phyloP scores from a whole-genome alignment of 2,113 vertebrate genomes.

The Trematomus loennbergii region DNA sequence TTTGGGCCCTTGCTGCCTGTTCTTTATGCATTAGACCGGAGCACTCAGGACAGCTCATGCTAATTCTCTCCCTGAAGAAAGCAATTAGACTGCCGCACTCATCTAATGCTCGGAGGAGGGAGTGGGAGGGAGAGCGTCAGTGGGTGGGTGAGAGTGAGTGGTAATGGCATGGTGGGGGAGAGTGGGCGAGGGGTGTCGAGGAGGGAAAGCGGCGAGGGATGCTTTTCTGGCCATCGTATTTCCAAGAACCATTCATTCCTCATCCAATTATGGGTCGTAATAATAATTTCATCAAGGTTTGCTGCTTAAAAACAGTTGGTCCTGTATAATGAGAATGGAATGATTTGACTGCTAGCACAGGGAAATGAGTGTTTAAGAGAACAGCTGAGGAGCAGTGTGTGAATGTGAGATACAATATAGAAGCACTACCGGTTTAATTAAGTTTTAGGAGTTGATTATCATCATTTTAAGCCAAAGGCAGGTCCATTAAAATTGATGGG shows the following conservation, averaged over 20 bases:
- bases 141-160: slow-evolving; percentile 37
- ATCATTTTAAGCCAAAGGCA: slow-evolving; percentile 6
- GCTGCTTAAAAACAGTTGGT: slow-evolving; percentile 69
- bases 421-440: neutral
- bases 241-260: slow-evolving; percentile 63
- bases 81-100: slow-evolving; percentile 80
- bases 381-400: slow-evolving; percentile 23
- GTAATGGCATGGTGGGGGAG: slow-evolving; percentile 40
- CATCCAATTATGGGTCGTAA: slow-evolving; percentile 70
- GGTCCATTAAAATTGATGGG: slow-evolving; percentile 2
- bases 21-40: slow-evolving; percentile 77
- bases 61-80: slow-evolving; percentile 84
- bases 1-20: slow-evolving; percentile 61
- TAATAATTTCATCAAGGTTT: slow-evolving; percentile 75
- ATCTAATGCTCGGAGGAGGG: slow-evolving; percentile 71
- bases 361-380: slow-evolving; percentile 36
- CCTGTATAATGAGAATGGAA: slow-evolving; percentile 71
- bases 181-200: slow-evolving; percentile 13
- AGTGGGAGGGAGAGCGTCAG: slow-evolving; percentile 33
- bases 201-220: slow-evolving; percentile 43
- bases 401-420: neutral
- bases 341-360: slow-evolving; percentile 54
- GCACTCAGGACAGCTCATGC: slow-evolving; percentile 78
- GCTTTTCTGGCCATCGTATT: slow-evolving; percentile 37
- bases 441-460: slow-evolving; percentile 17